Conservation (phyloP, 2,797 vertebrate genomes). For the Helostoma temminkii region DNA sequence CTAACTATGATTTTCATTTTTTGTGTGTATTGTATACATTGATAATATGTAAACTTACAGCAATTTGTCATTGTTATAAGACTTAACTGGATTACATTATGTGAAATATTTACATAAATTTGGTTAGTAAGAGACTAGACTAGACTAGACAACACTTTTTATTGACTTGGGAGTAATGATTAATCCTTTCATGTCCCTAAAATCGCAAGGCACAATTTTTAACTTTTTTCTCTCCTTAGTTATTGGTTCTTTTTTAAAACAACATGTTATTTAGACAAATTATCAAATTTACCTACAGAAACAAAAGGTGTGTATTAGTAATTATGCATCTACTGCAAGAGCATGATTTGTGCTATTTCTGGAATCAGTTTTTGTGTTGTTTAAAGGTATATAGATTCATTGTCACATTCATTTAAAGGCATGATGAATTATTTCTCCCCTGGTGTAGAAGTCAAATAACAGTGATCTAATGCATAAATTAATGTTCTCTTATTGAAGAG, state of each 20-base stretch:
- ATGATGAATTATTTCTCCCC: slow-evolving; percentile 54
- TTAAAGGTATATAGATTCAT: slow-evolving; percentile 40
- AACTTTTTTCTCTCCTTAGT: too few relatives aligned
- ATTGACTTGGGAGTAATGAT: slow-evolving; percentile 17
- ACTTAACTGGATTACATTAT: background rate
- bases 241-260: background rate
- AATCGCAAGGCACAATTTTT: too few relatives aligned
- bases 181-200: slow-evolving; percentile 4
- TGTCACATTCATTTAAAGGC: slow-evolving; percentile 64
- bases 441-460: slow-evolving; percentile 32
- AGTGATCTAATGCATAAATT: slow-evolving; percentile 31
- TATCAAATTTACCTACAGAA: slow-evolving; percentile 42
- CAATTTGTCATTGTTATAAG: slow-evolving; percentile 16
- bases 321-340: slow-evolving; percentile 41
- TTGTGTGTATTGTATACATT: slow-evolving; percentile 15
- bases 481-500: slow-evolving; percentile 34
- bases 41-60: slow-evolving; percentile 38
- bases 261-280: background rate
- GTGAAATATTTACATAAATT: slow-evolving; percentile 1
- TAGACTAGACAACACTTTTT: slow-evolving; percentile 7
- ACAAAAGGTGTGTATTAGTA: slow-evolving; percentile 35
- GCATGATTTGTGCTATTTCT: slow-evolving; percentile 54
- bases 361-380: slow-evolving; percentile 33
- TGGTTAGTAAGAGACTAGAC: background rate
- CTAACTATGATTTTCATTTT: slow-evolving; percentile 26